Evolutionary conservation across 92 coral and sea anemone species (phyloP), one percentile per base, ranked within the genome.

Genomic region (Chrysogorgia sp.): DNA sequence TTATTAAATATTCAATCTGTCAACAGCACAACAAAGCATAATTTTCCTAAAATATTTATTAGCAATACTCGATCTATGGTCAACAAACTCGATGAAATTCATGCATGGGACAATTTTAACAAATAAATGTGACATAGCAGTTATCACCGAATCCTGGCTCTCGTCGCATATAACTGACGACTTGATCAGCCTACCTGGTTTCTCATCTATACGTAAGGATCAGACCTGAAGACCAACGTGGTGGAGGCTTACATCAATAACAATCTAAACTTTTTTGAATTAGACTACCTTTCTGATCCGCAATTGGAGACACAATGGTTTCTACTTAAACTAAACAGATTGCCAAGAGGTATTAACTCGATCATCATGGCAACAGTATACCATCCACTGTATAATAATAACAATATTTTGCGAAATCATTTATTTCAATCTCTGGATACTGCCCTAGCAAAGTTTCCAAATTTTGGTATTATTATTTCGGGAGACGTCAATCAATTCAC

Each of bases 401-500:
- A 5, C 43, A 37, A 37, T 37, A 4, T 37, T 37, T 15, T 63
- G 33, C 49, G 75, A 17, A 53, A 45, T 33, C 82, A 76, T 21
- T 33, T 76, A 33, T 74, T 76, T 76, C 55, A 59, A 50, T 45
- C 71, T 3, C 40, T 76, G n/a, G n/a, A n/a, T 28, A 76, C 30
- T 22, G 77, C 76, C 7, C 78, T 75, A 19, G 30, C 77, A 30
- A 9, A 55, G 23, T 47, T 41, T 61, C 87, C 87, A 15, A 82
- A 83, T 75, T 82, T 82, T 63, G 69, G 45, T 15, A 63, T 63
- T 31, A 31, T 63, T 15, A 31, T 32, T 15, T 43, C 69, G 31
- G 83, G 87, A 35, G 87, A 83, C 53, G 76, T 83, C 31, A 83
- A 83, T 63, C 72, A 83, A 24, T 83, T 83, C 52, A 68, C 41